Evolutionary conservation across 2,113 vertebrate species (phyloP), one percentile per base, ranked within the genome.

Genomic region (Eulemur rufifrons): DNA sequence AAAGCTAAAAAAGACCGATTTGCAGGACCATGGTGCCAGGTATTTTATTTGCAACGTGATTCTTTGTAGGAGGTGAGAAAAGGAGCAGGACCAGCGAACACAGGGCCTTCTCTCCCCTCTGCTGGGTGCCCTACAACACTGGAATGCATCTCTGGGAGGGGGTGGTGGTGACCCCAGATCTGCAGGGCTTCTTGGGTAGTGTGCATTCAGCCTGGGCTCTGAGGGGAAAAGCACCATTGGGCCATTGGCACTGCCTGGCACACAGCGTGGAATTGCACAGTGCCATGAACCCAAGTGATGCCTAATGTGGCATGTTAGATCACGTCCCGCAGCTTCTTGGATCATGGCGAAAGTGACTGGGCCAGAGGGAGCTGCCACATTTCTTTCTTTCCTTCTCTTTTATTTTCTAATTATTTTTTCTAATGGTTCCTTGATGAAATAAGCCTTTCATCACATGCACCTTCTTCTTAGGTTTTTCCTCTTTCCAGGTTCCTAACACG

Each of bases 371-470:
- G 76, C n/a, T 18, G 37, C 69, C 71, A 50, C 10, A 2, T 54
- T 45, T 90, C 39, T 78, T 80, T 81, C 74, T 83, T 94, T 54
- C 74, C 69, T 91, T 69, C 71, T 56, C 66, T 91, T 91, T 86
- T 47, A 37, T 47, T 86, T 92, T 93, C 66, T 82, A 64, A 89
- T 97, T 85, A 69, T 74, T 91, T 93, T 94, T 85, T 68, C 73
- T 74, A 91, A 69, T 54, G n/a, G n/a, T 37, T 96, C 54, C 50
- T 74, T 73, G 42, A 54, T 82, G 50, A 39, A 37, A 66, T 69
- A 89, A 91, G n/a, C 50, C 39, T 59, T 61, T 86, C 50, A 37
- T 52, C 71, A 20, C 13, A 9, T 0, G 2, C 1, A 34, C 7
- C n/a, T 8, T 61, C 50, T 66, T 81, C 92, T 42, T 89, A 29